A percentile compares a stretch with the other conserved stretches of the same genome.
phyloP scores from a whole-genome alignment of 2,888 invertebrate genomes.

The Dione vanillae region DNA sequence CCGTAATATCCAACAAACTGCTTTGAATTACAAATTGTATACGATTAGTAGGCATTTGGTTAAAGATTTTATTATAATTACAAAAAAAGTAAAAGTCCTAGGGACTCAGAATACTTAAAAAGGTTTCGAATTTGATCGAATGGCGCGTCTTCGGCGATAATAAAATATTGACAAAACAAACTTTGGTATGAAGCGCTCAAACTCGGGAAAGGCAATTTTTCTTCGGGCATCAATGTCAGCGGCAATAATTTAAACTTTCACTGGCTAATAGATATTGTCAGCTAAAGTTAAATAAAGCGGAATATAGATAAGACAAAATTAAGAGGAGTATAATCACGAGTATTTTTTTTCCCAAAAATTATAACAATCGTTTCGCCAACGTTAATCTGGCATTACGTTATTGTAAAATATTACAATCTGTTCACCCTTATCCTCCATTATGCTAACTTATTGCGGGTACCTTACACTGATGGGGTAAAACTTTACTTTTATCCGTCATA shows the following conservation, averaged over 20 bases:
- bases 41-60: constrained; percentile 44
- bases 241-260: constrained; percentile 70
- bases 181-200: constrained; percentile 50
- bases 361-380: constrained; percentile 17
- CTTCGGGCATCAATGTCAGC: constrained; percentile 70
- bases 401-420: constrained; percentile 39
- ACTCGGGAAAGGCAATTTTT: constrained; percentile 69
- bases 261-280: constrained; percentile 49
- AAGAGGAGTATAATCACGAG: neutral
- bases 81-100: constrained; percentile 43
- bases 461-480: constrained; percentile 43
- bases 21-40: constrained; percentile 47
- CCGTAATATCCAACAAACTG: constrained; percentile 44
- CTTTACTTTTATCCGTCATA: constrained; percentile 45
- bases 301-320: constrained; percentile 15
- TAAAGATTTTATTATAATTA: constrained; percentile 45
- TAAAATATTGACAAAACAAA: constrained; percentile 52
- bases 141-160: constrained; percentile 47
- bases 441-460: constrained; percentile 39
- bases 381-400: constrained; percentile 27
- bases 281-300: constrained; percentile 18
- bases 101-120: constrained; percentile 34
- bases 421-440: constrained; percentile 42
- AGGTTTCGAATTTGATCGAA: constrained; percentile 49
- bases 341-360: constrained; percentile 9